phyloP scores from a whole-genome alignment of 2,888 invertebrate genomes.

The Eretmocerus hayati region DNA sequence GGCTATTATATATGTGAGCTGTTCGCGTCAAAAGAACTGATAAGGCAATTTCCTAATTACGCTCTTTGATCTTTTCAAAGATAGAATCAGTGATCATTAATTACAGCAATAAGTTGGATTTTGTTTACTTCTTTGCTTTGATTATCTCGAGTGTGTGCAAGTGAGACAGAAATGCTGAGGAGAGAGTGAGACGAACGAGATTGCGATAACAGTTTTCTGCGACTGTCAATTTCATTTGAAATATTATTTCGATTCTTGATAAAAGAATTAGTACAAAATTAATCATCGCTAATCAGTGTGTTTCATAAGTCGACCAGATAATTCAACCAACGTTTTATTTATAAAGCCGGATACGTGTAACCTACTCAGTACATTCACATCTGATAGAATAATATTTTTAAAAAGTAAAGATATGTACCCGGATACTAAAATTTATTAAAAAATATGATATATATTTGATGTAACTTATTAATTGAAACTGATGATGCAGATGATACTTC shows the following conservation, averaged over 20 bases:
- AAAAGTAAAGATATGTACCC: too few relatives aligned
- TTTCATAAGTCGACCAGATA: constrained; percentile 8
- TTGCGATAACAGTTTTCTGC: neutral
- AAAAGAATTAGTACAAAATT: constrained; percentile 19
- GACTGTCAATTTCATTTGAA: neutral
- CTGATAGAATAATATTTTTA: too few relatives aligned
- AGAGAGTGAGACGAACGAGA: neutral
- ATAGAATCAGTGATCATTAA: constrained; percentile 4
- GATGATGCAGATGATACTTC: too few relatives aligned
- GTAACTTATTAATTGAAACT: too few relatives aligned
- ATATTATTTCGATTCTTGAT: constrained; percentile 7
- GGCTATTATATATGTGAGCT: too few relatives aligned
- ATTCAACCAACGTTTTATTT: too few relatives aligned
- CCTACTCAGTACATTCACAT: too few relatives aligned
- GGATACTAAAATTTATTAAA: too few relatives aligned
- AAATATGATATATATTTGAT: too few relatives aligned
- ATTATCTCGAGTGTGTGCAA: constrained; percentile 1
- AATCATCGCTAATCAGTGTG: constrained; percentile 6
- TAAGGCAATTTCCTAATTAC: neutral
- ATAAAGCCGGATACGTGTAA: too few relatives aligned
- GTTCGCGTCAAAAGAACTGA: too few relatives aligned
- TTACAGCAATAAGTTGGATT: constrained; percentile 1
- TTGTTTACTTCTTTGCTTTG: constrained; percentile 6
- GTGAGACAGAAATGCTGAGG: too few relatives aligned
- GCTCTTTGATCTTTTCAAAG: constrained; percentile 1